Conservation (phyloP, 2,888 invertebrate genomes). For the Hirtodrosophila duncani region DNA sequence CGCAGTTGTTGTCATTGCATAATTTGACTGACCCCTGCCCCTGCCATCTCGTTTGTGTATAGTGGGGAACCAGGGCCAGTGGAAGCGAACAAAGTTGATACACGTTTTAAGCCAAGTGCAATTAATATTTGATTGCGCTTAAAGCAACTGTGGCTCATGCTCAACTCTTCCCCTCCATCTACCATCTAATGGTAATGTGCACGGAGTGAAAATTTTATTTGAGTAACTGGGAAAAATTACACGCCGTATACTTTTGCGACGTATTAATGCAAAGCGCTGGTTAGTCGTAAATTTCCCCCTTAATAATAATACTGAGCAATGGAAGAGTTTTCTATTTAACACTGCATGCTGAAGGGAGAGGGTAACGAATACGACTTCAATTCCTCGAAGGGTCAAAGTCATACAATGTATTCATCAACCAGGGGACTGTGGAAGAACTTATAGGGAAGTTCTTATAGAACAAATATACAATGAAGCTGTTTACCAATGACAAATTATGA, state of each 20-base stretch:
- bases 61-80: constrained; percentile 5
- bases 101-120: constrained; percentile 52
- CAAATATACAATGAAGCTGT: too few species aligned
- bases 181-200: too few species aligned
- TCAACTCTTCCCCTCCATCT: too few species aligned
- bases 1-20: constrained; percentile 14
- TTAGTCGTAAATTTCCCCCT: constrained; percentile 15
- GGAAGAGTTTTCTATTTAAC: constrained; percentile 30
- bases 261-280: constrained; percentile 30
- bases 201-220: too few species aligned
- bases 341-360: constrained; percentile 22
- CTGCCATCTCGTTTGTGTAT: constrained; percentile 11
- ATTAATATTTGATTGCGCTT: constrained; percentile 44
- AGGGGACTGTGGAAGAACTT: too few species aligned
- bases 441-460: too few species aligned
- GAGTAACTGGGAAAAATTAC: too few species aligned
- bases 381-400: too few species aligned
- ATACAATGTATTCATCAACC: too few species aligned
- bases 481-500: too few species aligned
- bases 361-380: too few species aligned
- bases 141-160: constrained; percentile 28
- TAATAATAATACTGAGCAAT: constrained; percentile 14
- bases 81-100: constrained; percentile 47
- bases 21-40: constrained; percentile 11
- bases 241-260: constrained; percentile 44